Evolutionary conservation across 1,140 invertebrate species (phyloP).

Genomic region (Eupristina koningsbergeri): DNA sequence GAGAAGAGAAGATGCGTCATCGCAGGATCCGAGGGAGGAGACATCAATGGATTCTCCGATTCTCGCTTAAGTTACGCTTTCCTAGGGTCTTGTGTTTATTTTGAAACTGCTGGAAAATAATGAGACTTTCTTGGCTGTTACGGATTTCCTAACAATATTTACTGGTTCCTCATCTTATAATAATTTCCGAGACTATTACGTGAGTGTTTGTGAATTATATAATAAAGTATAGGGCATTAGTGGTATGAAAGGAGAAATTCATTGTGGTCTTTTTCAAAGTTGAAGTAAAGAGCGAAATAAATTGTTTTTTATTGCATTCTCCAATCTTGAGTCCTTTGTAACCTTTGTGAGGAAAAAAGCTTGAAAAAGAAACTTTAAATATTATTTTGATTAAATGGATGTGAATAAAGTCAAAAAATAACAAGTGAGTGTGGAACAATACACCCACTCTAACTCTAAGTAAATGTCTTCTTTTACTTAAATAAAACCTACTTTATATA

Average conservation of each 20-base stretch:
- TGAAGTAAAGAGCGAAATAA: not conserved
- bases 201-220: not conserved
- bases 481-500: not conserved
- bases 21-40: not conserved
- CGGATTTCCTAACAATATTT: not conserved
- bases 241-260: not conserved
- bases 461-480: too few species aligned
- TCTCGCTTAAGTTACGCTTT: not conserved
- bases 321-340: not conserved
- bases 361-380: not conserved
- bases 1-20: not conserved
- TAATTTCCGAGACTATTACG: not conserved
- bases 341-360: not conserved
- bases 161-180: not conserved
- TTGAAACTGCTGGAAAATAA: not conserved
- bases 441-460: too few species aligned
- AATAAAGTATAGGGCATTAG: not conserved
- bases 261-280: not conserved
- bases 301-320: not conserved
- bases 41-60: not conserved
- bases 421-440: not conserved
- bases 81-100: not conserved
- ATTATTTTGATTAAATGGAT: slow-evolving; percentile 9
- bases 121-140: not conserved
- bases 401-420: not conserved